Conservation (phyloP, 2,888 invertebrate genomes). For the Apomyelois bistriatella region DNA sequence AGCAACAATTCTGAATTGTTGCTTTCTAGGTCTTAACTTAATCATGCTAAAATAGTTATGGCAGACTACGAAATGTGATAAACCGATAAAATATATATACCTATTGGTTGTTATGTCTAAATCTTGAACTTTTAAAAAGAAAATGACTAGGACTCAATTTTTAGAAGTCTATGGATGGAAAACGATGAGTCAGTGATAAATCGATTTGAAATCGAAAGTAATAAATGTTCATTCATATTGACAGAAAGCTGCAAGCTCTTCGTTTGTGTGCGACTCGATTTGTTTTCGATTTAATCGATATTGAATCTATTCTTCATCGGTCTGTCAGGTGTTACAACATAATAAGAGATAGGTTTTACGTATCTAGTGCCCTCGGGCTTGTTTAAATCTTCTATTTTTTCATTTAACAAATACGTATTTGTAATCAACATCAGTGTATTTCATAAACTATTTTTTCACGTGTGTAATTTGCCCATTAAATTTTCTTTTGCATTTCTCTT, state of each 20-base stretch:
- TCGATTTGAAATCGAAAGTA: slow-evolving; percentile 16
- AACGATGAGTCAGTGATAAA: slow-evolving; percentile 9
- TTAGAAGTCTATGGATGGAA: neutral
- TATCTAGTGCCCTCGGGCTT: neutral
- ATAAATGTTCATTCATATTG: slow-evolving; percentile 13
- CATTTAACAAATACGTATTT: too few species aligned
- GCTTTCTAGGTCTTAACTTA: too few species aligned
- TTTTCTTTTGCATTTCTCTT: too few species aligned
- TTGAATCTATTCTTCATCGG: neutral
- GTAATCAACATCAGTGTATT: too few species aligned
- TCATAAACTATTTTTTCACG: too few species aligned
- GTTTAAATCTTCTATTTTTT: neutral
- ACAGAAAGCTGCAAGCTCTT: slow-evolving; percentile 5
- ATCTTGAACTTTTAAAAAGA: too few species aligned
- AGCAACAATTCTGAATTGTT: too few species aligned
- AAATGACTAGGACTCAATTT: neutral
- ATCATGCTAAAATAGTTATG: too few species aligned
- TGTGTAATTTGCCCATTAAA: too few species aligned
- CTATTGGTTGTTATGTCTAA: too few species aligned
- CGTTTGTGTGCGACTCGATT: slow-evolving; percentile 5
- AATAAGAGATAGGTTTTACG: neutral
- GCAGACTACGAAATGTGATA: too few species aligned
- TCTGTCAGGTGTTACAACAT: neutral
- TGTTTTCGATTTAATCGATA: slow-evolving; percentile 9
- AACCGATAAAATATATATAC: too few species aligned